phyloP scores from a whole-genome alignment of 2,888 invertebrate species.

The Drosophila birchii region DNA sequence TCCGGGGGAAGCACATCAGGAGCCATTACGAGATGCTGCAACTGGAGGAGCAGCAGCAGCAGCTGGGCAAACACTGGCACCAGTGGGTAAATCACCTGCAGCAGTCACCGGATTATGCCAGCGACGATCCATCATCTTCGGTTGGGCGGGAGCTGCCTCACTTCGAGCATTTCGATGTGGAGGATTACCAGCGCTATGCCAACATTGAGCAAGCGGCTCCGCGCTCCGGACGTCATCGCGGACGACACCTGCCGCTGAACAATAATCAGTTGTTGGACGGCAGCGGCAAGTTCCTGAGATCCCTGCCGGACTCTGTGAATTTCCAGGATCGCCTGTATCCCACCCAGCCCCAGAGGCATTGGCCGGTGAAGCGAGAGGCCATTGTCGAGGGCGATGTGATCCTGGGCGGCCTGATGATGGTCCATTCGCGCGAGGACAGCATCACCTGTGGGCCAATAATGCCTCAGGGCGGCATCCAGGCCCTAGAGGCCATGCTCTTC shows the following conservation, averaged over 20 bases:
- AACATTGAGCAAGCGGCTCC: slow-evolving; percentile 66
- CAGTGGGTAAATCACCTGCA: slow-evolving; percentile 16
- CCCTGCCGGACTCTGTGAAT: slow-evolving; percentile 80
- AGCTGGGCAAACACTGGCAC: slow-evolving; percentile 67
- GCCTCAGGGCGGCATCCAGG: slow-evolving; percentile 94
- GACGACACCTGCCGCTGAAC: slow-evolving; percentile 63
- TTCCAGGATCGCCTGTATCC: slow-evolving; percentile 63
- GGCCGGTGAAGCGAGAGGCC: slow-evolving; percentile 92
- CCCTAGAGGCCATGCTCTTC: slow-evolving; percentile 94
- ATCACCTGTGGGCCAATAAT: slow-evolving; percentile 94
- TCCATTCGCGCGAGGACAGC: slow-evolving; percentile 92
- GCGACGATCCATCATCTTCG: slow-evolving; percentile 55
- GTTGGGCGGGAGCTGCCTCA: slow-evolving; percentile 20
- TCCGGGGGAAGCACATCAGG: slow-evolving; percentile 26
- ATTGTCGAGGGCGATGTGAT: slow-evolving; percentile 93
- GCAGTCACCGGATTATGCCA: slow-evolving; percentile 55
- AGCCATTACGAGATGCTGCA: slow-evolving; percentile 63
- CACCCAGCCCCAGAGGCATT: slow-evolving; percentile 83
- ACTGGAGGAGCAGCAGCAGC: slow-evolving; percentile 62
- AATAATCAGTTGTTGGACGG: slow-evolving; percentile 46
- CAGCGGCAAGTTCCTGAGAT: slow-evolving; percentile 69
- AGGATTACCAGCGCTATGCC: slow-evolving; percentile 60
- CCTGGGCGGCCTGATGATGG: slow-evolving; percentile 96
- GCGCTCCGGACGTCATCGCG: slow-evolving; percentile 81
- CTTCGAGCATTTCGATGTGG: slow-evolving; percentile 63